Evolutionary conservation across 35 echinoderm and acorn worm species (phyloP).

Genomic region (Chiridota heheva): DNA sequence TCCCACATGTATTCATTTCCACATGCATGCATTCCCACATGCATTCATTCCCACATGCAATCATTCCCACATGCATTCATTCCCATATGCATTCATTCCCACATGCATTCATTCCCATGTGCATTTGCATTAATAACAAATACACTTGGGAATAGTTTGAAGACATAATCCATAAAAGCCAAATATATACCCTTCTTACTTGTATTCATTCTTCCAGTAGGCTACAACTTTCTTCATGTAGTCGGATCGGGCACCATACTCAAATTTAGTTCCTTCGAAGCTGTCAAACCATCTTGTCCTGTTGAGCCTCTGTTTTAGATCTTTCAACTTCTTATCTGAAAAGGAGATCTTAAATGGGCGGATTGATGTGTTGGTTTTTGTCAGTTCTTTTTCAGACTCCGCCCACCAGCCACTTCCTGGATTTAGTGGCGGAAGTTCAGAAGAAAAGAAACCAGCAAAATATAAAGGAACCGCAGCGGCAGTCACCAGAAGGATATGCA

Average conservation of each 20-base stretch:
- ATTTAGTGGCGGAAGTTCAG: conserved; percentile 17
- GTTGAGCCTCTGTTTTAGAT: conserved; percentile 56
- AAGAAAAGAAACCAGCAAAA: conserved; percentile 44
- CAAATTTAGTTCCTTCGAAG: conserved; percentile 60
- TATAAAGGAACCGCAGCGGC: too few species aligned
- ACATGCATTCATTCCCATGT: too few species aligned
- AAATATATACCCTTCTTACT: conserved; percentile 53
- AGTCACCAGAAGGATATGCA: too few species aligned
- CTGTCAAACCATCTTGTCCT: conserved; percentile 71
- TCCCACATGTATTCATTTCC: too few species aligned
- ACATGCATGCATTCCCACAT: too few species aligned
- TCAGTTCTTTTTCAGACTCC: neutral
- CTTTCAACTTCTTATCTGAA: neutral
- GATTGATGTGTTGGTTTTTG: conserved; percentile 2
- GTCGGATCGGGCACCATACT: conserved; percentile 68
- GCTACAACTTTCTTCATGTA: conserved; percentile 66
- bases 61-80: too few species aligned
- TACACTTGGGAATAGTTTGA: too few species aligned
- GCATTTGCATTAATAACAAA: too few species aligned
- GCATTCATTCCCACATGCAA: too few species aligned
- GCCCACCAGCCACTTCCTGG: conserved; percentile 38
- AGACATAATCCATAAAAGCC: too few species aligned
- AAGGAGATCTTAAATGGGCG: conserved; percentile 40
- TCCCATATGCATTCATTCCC: too few species aligned
- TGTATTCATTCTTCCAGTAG: conserved; percentile 84